Conservation (phyloP, 2,888 invertebrate species). For the Volucella zonaria region DNA sequence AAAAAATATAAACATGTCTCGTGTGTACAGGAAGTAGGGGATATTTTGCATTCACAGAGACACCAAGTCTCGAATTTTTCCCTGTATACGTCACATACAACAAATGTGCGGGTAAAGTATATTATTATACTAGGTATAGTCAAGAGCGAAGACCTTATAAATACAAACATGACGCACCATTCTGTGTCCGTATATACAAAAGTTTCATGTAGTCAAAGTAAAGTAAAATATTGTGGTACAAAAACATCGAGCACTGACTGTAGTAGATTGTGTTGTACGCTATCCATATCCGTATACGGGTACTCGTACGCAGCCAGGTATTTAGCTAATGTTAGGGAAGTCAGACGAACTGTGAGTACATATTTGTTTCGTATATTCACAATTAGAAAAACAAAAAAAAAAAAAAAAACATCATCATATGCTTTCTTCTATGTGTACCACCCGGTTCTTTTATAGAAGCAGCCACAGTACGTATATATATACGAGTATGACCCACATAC, state of each 20-base stretch:
- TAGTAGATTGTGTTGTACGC: slow-evolving; percentile 9
- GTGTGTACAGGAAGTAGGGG: slow-evolving; percentile 42
- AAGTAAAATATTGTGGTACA: slow-evolving; percentile 2
- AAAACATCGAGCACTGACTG: slow-evolving; percentile 21
- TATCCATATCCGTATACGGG: not conserved
- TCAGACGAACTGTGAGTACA: not conserved
- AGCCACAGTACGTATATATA: not conserved
- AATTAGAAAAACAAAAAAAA: slow-evolving; percentile 6
- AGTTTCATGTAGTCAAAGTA: slow-evolving; percentile 20
- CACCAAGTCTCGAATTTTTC: slow-evolving; percentile 54
- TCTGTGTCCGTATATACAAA: slow-evolving; percentile 1
- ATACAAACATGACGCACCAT: slow-evolving; percentile 68
- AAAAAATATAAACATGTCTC: slow-evolving; percentile 47
- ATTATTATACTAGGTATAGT: not conserved
- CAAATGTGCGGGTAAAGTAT: not conserved
- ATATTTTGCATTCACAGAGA: slow-evolving; percentile 62
- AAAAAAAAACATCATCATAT: slow-evolving; percentile 8
- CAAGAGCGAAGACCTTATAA: slow-evolving; percentile 24
- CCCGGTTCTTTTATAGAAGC: not conserved
- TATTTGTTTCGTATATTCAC: slow-evolving; percentile 8
- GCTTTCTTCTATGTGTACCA: slow-evolving; percentile 25
- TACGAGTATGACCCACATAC: not conserved
- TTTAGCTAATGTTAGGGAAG: too few species aligned
- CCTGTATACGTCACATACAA: slow-evolving; percentile 63
- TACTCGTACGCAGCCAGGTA: not conserved